phyloP scores from a whole-genome alignment of 2,888 invertebrate species.

The Sarcophaga subvicina region DNA sequence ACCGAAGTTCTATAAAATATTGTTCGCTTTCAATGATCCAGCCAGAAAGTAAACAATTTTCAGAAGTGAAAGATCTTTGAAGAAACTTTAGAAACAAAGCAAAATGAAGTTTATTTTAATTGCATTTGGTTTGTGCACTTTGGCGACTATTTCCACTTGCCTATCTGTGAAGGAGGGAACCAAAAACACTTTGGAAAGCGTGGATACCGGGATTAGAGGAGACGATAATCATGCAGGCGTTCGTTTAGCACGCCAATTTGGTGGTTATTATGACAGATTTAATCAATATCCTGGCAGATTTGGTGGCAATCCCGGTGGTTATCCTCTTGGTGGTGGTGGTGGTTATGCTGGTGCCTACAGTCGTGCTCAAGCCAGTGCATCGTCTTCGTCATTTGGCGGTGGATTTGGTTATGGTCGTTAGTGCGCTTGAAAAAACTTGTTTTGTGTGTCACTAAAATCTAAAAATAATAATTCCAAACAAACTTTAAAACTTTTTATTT shows the following conservation, averaged over 20 bases:
- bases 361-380: background rate
- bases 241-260: background rate
- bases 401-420: constrained; percentile 40
- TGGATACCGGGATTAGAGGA: background rate
- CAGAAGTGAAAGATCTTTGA: background rate
- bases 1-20: too few species aligned
- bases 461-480: too few species aligned
- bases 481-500: too few species aligned
- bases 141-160: background rate
- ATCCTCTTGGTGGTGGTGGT: constrained; percentile 46
- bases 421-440: background rate
- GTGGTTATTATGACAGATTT: constrained; percentile 24
- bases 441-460: background rate
- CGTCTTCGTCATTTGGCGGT: constrained; percentile 8
- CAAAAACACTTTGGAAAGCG: background rate
- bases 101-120: background rate
- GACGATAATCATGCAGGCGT: background rate
- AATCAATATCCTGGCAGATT: constrained; percentile 26
- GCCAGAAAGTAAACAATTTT: background rate
- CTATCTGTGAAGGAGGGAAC: background rate
- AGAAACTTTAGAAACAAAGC: background rate
- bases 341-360: constrained; percentile 42
- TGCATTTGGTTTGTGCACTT: background rate
- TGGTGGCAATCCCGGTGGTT: constrained; percentile 44
- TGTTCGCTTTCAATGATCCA: background rate